Base-by-base conservation (phyloP, 2,888 invertebrate species). In the Melanostoma mellinum region DNA sequence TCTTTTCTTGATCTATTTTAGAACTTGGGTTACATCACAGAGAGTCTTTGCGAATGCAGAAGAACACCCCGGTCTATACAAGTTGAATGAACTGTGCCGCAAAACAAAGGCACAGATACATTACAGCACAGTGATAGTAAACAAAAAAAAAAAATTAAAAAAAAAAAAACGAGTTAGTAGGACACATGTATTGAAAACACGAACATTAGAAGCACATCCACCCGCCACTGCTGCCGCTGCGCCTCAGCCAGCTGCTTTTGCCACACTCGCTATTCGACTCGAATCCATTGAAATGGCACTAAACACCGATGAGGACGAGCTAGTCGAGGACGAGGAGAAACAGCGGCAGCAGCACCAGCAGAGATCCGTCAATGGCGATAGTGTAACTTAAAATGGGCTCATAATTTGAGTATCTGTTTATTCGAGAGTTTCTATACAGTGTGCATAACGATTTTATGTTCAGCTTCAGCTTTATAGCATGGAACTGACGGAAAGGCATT, bases 1-100 rank as follows among this genome's bases (percentile, higher is more conserved):
- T 46, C 56, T 56, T 48, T 72, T 84, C 82, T 78, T 84, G 73
- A 84, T 84, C 82, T 84, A 84, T 84, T 84, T 84, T 84, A 84
- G 53, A 84, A 78, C 82, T 60, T 63, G 36, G 65, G 82, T 84
- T 84, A 84, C 78, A 84, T 84, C 82, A 84, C 44, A 78, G 53
- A 44, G 30, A 52, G 68, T 73, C 74, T 84, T 84, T 84, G 82
- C 82, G 78, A 78, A 84, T 84, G 82, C 78, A 71, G 78, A 78
- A 74, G 78, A 73, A 56, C 53, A 81, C 68, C 68, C 67, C 6
- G 52, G 55, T 46, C 61, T 50, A 35, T 50, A 35, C 52, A 63
- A 74, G 82, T 84, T 84, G 82, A 84, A 84, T 78, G 82, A 84
- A 78, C 82, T 78, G 53, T 58, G 50, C 74, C 65, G 78, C 78